Evolutionary conservation across 2,888 invertebrate genomes (phyloP).

Genomic region (Ophion costatus): DNA sequence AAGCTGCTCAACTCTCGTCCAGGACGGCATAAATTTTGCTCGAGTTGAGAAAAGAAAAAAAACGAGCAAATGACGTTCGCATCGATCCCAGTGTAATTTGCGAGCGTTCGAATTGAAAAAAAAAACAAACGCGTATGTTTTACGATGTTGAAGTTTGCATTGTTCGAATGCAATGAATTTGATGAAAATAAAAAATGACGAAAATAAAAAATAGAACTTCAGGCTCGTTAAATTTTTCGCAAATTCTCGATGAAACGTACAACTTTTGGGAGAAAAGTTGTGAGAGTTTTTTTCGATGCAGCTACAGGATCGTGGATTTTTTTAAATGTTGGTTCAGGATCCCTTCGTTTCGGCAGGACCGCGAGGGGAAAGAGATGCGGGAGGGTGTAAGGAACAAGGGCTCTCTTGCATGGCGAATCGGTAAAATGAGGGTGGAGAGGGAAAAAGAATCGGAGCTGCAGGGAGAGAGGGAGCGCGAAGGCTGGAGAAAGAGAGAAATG

Average conservation of each 20-base stretch:
- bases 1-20: no score
- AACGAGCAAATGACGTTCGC: no score
- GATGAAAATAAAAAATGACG: no score
- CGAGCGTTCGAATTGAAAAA: no score
- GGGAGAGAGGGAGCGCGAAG: neutral
- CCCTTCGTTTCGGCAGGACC: neutral
- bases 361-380: neutral
- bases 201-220: no score
- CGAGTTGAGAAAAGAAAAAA: neutral
- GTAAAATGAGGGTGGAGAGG: conserved; percentile 6
- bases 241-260: no score
- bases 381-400: neutral
- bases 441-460: neutral
- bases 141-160: no score
- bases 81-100: neutral
- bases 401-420: conserved; percentile 12
- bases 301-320: conserved; percentile 1
- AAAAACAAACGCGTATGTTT: no score
- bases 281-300: neutral
- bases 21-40: no score
- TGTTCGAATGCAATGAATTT: no score
- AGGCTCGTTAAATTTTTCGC: no score
- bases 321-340: conserved; percentile 8
- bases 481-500: neutral
- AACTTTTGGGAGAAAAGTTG: no score